A percentile compares a stretch with the other conserved stretches of the same genome.
These are phyloP conservation scores for Pelodiscus sinensis DNA, from an alignment of 2,113 vertebrate genomes.

Conservation along the genomic window DNA sequence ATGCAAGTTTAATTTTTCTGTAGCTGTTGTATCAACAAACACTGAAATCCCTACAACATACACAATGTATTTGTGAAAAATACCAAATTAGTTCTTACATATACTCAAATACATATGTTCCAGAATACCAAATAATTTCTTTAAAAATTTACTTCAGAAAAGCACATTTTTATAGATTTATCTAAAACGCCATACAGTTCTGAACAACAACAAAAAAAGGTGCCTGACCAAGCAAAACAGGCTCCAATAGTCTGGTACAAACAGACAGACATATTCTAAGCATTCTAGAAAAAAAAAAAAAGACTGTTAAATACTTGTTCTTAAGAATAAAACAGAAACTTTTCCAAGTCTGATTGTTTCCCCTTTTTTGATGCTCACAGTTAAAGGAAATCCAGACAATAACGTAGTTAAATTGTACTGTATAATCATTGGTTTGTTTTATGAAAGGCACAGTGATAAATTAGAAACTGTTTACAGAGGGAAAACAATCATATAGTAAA, in stretches of 20 bases:
- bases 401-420: constrained; percentile 1
- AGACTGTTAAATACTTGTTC: constrained; percentile 72
- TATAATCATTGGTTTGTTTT: constrained; percentile 19
- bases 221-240: constrained; percentile 73
- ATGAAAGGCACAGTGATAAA: constrained; percentile 74
- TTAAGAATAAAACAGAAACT: constrained; percentile 4
- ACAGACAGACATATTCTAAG: constrained; percentile 78
- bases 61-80: constrained; percentile 79
- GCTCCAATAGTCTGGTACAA: constrained; percentile 82
- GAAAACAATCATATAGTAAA: not conserved
- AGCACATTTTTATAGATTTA: constrained; percentile 83
- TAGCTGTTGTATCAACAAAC: constrained; percentile 80
- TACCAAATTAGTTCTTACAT: constrained; percentile 79
- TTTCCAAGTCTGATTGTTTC: constrained; percentile 28
- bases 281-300: constrained; percentile 62
- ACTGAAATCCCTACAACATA: constrained; percentile 79
- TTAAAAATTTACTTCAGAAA: constrained; percentile 83
- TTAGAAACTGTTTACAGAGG: constrained; percentile 39
- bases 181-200: constrained; percentile 79
- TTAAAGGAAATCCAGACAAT: constrained; percentile 18
- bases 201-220: constrained; percentile 75
- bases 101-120: constrained; percentile 76
- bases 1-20: constrained; percentile 82
- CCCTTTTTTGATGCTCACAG: constrained; percentile 6
- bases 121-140: constrained; percentile 79